Percentiles rank a stretch among this genome's conserved stretches.
Conservation (phyloP, 2,888 invertebrate species). For the Orthosia gothica region DNA sequence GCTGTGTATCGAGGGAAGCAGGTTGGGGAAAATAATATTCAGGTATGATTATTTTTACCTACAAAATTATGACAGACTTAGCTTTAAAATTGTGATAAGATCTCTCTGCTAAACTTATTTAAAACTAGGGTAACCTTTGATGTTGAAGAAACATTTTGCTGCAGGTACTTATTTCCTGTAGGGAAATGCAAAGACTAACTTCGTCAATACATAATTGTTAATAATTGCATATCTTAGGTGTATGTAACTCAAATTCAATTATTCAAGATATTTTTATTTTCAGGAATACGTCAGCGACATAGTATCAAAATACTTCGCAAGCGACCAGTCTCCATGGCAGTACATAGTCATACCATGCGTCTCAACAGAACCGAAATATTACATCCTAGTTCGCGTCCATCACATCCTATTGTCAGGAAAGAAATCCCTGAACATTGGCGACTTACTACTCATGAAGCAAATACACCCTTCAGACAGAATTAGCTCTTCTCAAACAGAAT, state of each 20-base stretch:
- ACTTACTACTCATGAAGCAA: slow-evolving; percentile 93
- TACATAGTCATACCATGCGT: slow-evolving; percentile 93
- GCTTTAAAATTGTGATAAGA: too few relatives aligned
- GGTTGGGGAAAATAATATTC: slow-evolving; percentile 94
- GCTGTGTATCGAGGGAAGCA: slow-evolving; percentile 93
- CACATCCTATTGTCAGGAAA: slow-evolving; percentile 95
- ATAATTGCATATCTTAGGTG: too few relatives aligned
- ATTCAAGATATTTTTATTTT: slow-evolving; percentile 64
- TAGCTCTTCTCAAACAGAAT: slow-evolving; percentile 73
- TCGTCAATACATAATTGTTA: too few relatives aligned
- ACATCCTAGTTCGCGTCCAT: slow-evolving; percentile 94
- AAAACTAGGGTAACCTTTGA: too few relatives aligned
- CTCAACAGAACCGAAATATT: slow-evolving; percentile 92
- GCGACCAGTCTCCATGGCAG: slow-evolving; percentile 95
- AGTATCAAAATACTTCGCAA: slow-evolving; percentile 94
- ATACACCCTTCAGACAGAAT: slow-evolving; percentile 81
- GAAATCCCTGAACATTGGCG: slow-evolving; percentile 93
- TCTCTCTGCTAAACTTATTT: too few relatives aligned
- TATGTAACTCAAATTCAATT: too few relatives aligned
- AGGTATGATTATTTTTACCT: slow-evolving; percentile 72
- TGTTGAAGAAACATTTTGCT: too few relatives aligned
- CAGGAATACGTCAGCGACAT: slow-evolving; percentile 95
- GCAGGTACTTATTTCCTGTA: too few relatives aligned
- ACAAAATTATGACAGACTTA: too few relatives aligned
- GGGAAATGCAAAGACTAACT: slow-evolving; percentile 22